Evolutionary conservation across 2,888 invertebrate genomes (phyloP).

Genomic region (Frankliniella intonsa): DNA sequence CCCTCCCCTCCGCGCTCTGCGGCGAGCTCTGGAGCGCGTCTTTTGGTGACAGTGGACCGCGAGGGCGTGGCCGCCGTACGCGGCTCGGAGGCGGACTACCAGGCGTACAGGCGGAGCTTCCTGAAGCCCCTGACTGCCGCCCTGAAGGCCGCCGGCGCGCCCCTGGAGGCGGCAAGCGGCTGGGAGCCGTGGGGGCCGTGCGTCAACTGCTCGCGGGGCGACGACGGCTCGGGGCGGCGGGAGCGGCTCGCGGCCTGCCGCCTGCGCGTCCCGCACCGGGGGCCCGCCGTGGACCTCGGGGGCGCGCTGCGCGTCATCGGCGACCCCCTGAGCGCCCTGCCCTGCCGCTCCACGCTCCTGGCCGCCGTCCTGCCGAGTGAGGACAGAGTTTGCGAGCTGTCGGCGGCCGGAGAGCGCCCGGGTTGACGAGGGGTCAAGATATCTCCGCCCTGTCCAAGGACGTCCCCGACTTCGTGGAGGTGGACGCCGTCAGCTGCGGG

Average conservation of each 20-base stretch:
- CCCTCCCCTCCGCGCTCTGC: neutral
- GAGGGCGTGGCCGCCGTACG: neutral
- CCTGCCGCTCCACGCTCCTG: neutral
- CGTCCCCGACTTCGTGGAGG: neutral
- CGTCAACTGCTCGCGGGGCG: slow-evolving; percentile 7
- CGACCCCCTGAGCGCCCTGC: slow-evolving; percentile 14
- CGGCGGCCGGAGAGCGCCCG: neutral
- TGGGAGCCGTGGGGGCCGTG: slow-evolving; percentile 8
- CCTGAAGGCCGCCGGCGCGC: neutral
- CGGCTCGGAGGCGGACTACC: neutral
- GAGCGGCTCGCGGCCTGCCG: neutral
- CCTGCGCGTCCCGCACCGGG: neutral
- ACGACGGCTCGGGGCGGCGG: neutral
- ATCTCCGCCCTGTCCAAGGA: neutral
- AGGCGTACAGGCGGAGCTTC: neutral
- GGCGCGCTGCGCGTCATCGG: neutral
- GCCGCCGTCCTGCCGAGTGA: neutral
- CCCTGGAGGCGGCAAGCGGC: neutral
- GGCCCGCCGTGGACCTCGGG: neutral
- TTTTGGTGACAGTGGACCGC: neutral
- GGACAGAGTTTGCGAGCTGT: neutral
- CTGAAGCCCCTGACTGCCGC: neutral
- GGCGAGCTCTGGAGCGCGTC: neutral
- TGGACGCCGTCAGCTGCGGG: neutral
- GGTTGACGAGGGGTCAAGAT: neutral